phyloP scores from a whole-genome alignment of 1,140 invertebrate genomes.

The Delia radicum region DNA sequence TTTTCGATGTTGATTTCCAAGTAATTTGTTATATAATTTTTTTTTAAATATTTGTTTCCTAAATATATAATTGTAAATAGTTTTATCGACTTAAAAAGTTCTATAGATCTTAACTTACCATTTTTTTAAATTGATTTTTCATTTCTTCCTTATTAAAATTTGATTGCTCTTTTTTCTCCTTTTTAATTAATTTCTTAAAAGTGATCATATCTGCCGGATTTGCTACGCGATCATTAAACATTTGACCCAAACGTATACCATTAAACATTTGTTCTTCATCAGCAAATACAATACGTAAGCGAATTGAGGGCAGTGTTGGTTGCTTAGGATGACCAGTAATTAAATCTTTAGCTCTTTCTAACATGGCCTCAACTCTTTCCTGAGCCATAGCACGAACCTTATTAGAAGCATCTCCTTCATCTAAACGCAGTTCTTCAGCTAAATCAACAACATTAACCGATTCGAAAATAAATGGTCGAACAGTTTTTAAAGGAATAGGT shows the following conservation, averaged over 20 bases:
- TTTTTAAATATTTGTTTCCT: too few species aligned
- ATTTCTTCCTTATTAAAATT: constrained; percentile 44
- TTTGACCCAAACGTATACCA: constrained; percentile 73
- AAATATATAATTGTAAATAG: too few species aligned
- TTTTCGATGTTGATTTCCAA: too few species aligned
- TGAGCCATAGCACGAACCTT: constrained; percentile 40
- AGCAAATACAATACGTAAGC: constrained; percentile 76
- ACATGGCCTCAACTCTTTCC: constrained; percentile 61
- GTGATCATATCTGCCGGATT: constrained; percentile 68
- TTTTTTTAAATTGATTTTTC: constrained; percentile 33
- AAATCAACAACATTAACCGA: constrained; percentile 61
- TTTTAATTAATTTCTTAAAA: constrained; percentile 56
- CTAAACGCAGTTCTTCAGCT: constrained; percentile 55
- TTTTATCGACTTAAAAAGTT: too few species aligned
- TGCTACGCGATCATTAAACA: constrained; percentile 60
- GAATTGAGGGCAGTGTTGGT: constrained; percentile 75
- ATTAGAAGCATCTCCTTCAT: constrained; percentile 57
- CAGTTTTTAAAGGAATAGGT: constrained; percentile 76
- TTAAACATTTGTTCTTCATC: constrained; percentile 72
- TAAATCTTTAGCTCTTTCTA: constrained; percentile 56
- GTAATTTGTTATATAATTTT: too few species aligned
- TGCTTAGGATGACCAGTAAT: constrained; percentile 70
- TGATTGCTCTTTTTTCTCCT: constrained; percentile 31
- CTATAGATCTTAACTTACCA: constrained; percentile 33
- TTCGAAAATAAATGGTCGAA: constrained; percentile 83